Percentiles rank a stretch among this genome's conserved stretches.
Evolutionary conservation across 2,888 invertebrate species (phyloP).

Genomic region (Lymantria monacha): DNA sequence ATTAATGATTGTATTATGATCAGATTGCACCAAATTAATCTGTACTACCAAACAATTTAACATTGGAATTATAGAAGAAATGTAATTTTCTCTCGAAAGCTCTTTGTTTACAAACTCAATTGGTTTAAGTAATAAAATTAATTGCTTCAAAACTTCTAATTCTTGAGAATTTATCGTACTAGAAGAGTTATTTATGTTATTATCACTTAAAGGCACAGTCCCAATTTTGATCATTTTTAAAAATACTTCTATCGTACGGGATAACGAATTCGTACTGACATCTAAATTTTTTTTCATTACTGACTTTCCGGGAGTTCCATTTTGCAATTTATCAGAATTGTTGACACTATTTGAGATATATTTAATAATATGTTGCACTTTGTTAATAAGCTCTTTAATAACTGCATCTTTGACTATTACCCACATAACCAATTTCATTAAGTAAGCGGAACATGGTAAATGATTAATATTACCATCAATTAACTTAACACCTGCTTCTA

Average conservation of each 20-base stretch:
- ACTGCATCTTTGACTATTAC: not conserved
- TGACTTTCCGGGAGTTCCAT: not conserved
- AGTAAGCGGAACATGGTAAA: not conserved
- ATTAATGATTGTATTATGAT: not conserved
- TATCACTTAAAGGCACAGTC: not conserved
- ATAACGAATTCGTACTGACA: constrained; percentile 2
- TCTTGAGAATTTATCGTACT: not conserved
- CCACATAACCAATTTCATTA: not conserved
- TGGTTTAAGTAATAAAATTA: not conserved
- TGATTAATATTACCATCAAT: not conserved
- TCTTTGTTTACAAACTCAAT: not conserved
- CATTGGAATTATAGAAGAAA: not conserved
- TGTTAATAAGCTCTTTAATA: not conserved
- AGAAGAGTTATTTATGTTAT: not conserved
- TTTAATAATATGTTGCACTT: constrained; percentile 3
- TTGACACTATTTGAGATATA: constrained; percentile 2
- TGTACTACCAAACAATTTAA: not conserved
- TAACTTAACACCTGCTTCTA: not conserved
- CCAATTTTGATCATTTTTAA: not conserved
- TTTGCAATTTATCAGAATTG: not conserved
- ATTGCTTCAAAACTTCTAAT: not conserved
- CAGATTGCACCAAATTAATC: not conserved
- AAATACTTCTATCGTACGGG: constrained; percentile 2
- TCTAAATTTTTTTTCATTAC: constrained; percentile 2
- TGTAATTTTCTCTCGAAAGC: not conserved